These are phyloP conservation scores for Hydrolagus colliei DNA, from an alignment of 2,797 vertebrate genomes.

Conservation along the genomic window DNA sequence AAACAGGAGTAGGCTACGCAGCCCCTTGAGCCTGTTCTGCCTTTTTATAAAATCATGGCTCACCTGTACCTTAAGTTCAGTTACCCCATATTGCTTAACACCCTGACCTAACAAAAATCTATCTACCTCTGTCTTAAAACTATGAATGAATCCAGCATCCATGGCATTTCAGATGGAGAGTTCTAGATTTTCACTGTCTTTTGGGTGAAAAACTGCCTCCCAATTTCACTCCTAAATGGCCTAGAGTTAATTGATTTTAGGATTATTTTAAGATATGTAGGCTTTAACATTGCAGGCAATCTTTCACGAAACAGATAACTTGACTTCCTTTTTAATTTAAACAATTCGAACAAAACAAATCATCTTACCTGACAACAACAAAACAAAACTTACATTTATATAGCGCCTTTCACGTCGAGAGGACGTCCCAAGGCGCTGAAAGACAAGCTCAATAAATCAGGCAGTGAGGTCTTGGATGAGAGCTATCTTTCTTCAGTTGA, in stretches of 20 bases:
- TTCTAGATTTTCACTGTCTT: not conserved
- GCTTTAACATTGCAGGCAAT: no score
- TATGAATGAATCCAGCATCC: not conserved
- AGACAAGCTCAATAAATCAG: no score
- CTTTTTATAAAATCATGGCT: not conserved
- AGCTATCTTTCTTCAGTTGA: no score
- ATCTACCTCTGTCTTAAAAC: not conserved
- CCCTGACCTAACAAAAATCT: not conserved
- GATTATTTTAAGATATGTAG: not conserved
- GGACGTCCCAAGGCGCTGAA: no score
- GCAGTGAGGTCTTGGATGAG: no score
- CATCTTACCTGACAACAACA: no score
- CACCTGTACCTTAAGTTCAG: not conserved
- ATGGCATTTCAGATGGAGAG: not conserved
- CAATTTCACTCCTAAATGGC: not conserved
- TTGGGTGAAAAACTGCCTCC: not conserved
- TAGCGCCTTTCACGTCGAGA: no score
- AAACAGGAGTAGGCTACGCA: not conserved
- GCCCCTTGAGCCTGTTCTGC: not conserved
- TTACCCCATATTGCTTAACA: not conserved
- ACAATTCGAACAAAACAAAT: no score
- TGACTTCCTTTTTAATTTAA: no score
- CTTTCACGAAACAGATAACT: no score
- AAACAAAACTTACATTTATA: no score
- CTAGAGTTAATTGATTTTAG: not conserved